Base-by-base conservation (phyloP, 30 jellyfish, hydroid and myxozoan species). In the Aurelia aurita region DNA sequence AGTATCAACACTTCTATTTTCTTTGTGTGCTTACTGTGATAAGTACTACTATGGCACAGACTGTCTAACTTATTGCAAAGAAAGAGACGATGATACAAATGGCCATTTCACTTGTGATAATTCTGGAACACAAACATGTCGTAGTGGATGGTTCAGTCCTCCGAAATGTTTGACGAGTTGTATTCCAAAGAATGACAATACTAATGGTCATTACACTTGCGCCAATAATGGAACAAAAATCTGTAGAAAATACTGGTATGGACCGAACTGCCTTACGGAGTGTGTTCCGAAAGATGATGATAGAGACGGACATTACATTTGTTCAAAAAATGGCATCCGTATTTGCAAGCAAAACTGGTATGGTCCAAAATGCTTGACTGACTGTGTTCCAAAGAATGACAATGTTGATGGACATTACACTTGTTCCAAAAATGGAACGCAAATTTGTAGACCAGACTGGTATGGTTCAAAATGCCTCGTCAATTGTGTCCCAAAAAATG, bases 51-150 rank as follows among this genome's bases (percentile, higher is more conserved):
- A 47, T 73, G 85, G 85, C 62, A 0, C 88, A 4, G 39, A 58
- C 20, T 85, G 95, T 47, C 65, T 26, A 31, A 63, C 72, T 13
- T 75, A 71, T 32, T 85, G 95, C 45, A 15, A 54, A 14, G 84
- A 82, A 16, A 64, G 43, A 4, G 87, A 87, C 46, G 88, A 78
- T 72, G 73, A 77, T 28, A 16, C 18, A 19, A 72, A 77, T n/a
- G 96, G 96, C 20, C 88, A 77, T 57, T 87, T 49, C 39, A 63
- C 19, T 13, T 84, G 93, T 39, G 66, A 64, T 62, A 27, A 23
- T 27, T 39, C 72, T 44, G 93, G 93, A 31, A 0, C 74, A 31
- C 82, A 58, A 60, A 35, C 46, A 16, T 85, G 94, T 63, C 61
- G 68, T 1, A 66, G 19, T 18, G 32, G 63, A 43, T 85, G 82